A percentile compares a stretch with the other conserved stretches of the same genome.
Conservation (phyloP, 1,140 invertebrate genomes). For the Pseudomyrmex pallidus region DNA sequence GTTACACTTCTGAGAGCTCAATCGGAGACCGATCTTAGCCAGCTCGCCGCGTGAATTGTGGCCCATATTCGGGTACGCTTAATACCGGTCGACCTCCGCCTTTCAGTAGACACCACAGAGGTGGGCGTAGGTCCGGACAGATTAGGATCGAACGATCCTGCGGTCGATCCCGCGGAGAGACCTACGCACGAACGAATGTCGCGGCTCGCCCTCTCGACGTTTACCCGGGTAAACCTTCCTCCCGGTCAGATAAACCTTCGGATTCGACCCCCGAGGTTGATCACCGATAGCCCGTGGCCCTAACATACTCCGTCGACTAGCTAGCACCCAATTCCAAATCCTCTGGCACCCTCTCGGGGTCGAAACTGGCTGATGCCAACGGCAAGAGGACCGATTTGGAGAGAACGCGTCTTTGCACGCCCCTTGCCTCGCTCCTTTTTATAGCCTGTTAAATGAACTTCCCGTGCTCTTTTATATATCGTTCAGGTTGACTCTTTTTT, state of each 20-base stretch:
- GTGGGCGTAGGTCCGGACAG: slow-evolving; percentile 39
- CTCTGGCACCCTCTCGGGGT: slow-evolving; percentile 65
- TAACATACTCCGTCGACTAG: slow-evolving; percentile 69
- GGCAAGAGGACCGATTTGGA: slow-evolving; percentile 61
- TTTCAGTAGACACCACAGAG: slow-evolving; percentile 49
- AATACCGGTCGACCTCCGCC: slow-evolving; percentile 33
- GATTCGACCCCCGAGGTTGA: slow-evolving; percentile 71
- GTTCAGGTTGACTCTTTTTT: slow-evolving; percentile 77
- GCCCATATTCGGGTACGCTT: slow-evolving; percentile 32
- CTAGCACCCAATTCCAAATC: slow-evolving; percentile 73
- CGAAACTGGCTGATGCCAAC: slow-evolving; percentile 60
- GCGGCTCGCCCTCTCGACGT: slow-evolving; percentile 35
- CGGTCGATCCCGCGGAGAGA: slow-evolving; percentile 62
- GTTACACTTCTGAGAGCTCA: slow-evolving; percentile 33
- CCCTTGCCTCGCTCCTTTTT: slow-evolving; percentile 72
- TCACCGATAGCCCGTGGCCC: slow-evolving; percentile 74
- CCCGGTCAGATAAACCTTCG: slow-evolving; percentile 71
- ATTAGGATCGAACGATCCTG: slow-evolving; percentile 72
- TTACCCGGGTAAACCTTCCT: slow-evolving; percentile 71
- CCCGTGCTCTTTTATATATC: slow-evolving; percentile 82
- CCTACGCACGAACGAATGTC: slow-evolving; percentile 48
- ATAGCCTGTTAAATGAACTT: slow-evolving; percentile 84
- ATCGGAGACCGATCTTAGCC: slow-evolving; percentile 11
- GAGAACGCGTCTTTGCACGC: slow-evolving; percentile 24
- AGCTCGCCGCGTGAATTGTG: background rate